Percentiles rank a stretch among this genome's conserved stretches.
phyloP scores from a whole-genome alignment of 2,888 invertebrate species.

The Drepana falcataria region DNA sequence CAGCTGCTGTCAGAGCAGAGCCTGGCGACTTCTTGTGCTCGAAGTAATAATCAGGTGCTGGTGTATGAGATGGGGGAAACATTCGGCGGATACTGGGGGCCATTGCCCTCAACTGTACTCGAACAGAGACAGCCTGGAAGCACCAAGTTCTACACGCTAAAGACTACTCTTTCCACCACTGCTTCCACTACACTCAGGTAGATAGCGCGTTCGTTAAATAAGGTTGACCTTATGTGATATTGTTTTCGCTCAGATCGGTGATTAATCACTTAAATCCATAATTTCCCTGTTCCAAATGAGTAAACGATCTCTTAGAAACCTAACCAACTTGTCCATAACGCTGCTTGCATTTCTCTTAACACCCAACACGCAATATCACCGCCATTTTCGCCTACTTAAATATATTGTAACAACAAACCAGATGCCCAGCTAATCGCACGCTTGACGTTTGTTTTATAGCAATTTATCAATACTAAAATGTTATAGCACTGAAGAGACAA shows the following conservation, averaged over 20 bases:
- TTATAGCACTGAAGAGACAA: conserved; percentile 6
- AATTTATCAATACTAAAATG: background rate
- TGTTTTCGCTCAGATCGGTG: no score
- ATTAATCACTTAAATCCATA: no score
- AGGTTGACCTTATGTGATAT: no score
- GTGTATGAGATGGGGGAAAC: conserved; percentile 62
- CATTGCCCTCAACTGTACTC: conserved; percentile 40
- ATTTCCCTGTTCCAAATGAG: no score
- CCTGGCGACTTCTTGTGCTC: conserved; percentile 31
- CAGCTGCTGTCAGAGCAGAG: conserved; percentile 29
- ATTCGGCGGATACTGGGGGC: conserved; percentile 67
- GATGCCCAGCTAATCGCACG: no score
- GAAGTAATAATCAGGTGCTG: conserved; percentile 39
- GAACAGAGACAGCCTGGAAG: conserved; percentile 11
- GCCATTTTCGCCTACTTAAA: no score
- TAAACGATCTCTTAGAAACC: no score
- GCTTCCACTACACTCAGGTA: conserved; percentile 12
- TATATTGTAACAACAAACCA: no score
- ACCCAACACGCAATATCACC: no score
- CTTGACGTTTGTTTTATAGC: no score
- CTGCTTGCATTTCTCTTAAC: no score
- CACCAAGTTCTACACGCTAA: conserved; percentile 37
- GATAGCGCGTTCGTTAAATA: background rate
- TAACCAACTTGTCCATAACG: no score
- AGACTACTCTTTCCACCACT: conserved; percentile 27